Conservation (phyloP, 2,113 vertebrate genomes). For the Halcyon senegalensis region DNA sequence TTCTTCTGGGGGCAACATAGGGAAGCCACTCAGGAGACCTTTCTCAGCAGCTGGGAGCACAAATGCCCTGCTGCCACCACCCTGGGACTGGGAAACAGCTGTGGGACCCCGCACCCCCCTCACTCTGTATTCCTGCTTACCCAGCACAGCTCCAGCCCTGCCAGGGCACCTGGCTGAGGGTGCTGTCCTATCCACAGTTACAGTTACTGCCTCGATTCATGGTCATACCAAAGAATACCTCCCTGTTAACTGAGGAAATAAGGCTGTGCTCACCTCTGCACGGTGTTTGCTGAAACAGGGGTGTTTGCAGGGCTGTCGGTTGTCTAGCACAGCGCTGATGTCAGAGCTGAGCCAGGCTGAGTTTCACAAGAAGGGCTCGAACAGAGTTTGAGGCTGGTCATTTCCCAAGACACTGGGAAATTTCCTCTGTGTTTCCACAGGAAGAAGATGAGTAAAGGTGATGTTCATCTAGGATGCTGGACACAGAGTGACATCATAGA, state of each 20-base stretch:
- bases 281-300: background rate
- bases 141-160: background rate
- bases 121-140: background rate
- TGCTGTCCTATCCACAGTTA: background rate
- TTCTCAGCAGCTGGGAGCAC: background rate
- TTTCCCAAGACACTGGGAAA: background rate
- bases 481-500: accelerated
- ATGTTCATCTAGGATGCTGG: background rate
- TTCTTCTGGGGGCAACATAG: background rate
- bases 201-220: background rate
- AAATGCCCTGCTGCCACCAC: background rate
- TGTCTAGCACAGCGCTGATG: accelerated
- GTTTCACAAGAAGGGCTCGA: background rate
- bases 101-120: background rate
- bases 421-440: background rate
- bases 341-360: background rate
- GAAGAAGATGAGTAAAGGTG: background rate
- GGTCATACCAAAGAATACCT: background rate
- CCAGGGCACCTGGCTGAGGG: accelerated
- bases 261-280: background rate
- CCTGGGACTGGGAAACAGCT: background rate
- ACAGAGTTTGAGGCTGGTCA: background rate
- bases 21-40: background rate
- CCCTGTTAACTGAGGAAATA: background rate
- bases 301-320: background rate